phyloP scores from a whole-genome alignment of 2,888 invertebrate species.

The Harpagoxenus sublaevis region DNA sequence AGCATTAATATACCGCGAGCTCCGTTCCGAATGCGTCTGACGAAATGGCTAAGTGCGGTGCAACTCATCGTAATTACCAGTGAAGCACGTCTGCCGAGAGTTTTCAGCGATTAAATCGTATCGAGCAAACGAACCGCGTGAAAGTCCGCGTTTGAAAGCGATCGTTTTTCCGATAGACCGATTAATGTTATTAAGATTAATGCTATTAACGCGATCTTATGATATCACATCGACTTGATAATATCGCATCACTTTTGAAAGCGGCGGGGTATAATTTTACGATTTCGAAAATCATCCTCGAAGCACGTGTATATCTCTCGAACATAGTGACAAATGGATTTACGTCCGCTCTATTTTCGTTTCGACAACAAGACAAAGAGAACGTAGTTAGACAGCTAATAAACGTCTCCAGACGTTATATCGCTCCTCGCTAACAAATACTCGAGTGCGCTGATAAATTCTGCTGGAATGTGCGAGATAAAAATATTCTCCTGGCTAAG shows the following conservation, averaged over 20 bases:
- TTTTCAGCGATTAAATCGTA: constrained; percentile 20
- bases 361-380: neutral
- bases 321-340: constrained; percentile 13
- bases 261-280: neutral
- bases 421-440: constrained; percentile 7
- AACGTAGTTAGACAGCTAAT: constrained; percentile 2
- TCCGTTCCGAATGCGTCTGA: constrained; percentile 57
- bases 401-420: constrained; percentile 18
- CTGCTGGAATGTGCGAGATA: constrained; percentile 4
- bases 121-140: constrained; percentile 13
- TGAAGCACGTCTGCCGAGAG: constrained; percentile 22
- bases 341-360: neutral
- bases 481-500: constrained; percentile 22
- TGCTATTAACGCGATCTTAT: neutral
- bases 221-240: neutral
- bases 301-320: neutral
- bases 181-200: constrained; percentile 4
- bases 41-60: constrained; percentile 56
- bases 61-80: constrained; percentile 59
- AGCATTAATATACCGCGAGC: constrained; percentile 62
- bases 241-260: neutral
- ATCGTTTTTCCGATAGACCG: neutral
- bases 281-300: neutral
- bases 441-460: constrained; percentile 21
- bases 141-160: constrained; percentile 16